Conservation (phyloP, 2,797 vertebrate species). For the Fistularia tabacaria region DNA sequence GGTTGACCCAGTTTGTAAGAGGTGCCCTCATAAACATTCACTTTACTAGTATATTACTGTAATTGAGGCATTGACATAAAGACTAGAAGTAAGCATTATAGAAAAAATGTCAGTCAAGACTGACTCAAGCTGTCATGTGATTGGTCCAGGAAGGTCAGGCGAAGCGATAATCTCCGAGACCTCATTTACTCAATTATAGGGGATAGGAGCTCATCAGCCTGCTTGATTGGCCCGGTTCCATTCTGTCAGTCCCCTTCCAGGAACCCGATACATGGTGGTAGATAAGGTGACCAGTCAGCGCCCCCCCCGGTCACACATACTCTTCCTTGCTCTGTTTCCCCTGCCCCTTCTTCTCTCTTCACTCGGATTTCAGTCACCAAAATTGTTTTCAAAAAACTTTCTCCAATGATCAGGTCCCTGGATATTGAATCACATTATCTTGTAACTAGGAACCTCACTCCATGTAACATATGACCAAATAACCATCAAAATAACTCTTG, state of each 20-base stretch:
- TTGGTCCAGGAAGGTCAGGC: not conserved
- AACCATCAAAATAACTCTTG: no score
- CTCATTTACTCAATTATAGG: slow-evolving; percentile 48
- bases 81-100: no score
- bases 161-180: slow-evolving; percentile 5
- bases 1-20: no score
- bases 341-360: not conserved
- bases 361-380: not conserved
- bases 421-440: no score
- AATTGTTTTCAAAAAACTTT: no score
- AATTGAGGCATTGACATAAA: no score
- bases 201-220: slow-evolving; percentile 47
- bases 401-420: no score
- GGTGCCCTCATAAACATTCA: no score
- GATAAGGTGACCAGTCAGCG: slow-evolving; percentile 55
- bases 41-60: no score
- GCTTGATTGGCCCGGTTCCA: slow-evolving; percentile 51
- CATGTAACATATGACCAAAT: no score
- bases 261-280: slow-evolving; percentile 51
- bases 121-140: not conserved
- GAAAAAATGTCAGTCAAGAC: no score
- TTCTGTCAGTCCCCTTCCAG: slow-evolving; percentile 63
- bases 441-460: no score
- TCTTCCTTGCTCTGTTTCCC: not conserved
- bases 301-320: not conserved